Evolutionary conservation across 2,797 vertebrate species (phyloP), one percentile per base, ranked within the genome.

Genomic region (Naso thynnoides): DNA sequence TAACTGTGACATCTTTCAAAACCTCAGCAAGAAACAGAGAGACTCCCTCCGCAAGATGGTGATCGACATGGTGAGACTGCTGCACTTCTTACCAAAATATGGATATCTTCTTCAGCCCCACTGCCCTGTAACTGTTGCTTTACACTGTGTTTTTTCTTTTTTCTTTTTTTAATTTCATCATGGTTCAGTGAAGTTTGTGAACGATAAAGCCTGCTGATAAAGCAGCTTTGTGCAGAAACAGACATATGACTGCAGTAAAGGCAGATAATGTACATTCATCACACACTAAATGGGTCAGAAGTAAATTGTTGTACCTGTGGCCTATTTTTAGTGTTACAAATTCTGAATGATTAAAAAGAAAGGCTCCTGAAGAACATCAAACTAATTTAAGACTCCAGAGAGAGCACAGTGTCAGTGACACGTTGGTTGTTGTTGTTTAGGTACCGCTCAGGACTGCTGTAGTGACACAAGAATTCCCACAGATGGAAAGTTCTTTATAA

Each of bases 1-100:
- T 23, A 96, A 97, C 91, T 98, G 97, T 1, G 95, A 97, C 91
- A 97, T 97, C 90, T 98, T 98, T 90, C 95, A 96, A 78, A 97
- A 96, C 91, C 94, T 98, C 65, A 95, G 91, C 90, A 95, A 95
- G 91, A 97, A 96, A 80, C 96, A 97, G 88, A 88, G 90, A 58
- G 96, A 96, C 74, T 95, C 92, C 0, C 93, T 98, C n/a, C 95
- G 96, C 44, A 97, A 97, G 89, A 97, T 98, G 96, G 96, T 93
- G 81, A 98, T 98, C 0, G 97, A 98, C 87, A 98, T 98, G 96
- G 96, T 97, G 78, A 92, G 94, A 56, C 44, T 0, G 18, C 52
- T 42, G 16, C 57, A 19, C 21, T 21, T 76, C 27, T 27, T 54
- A 38, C 36, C 0, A 0, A 42, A 16, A 8, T 14, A 9, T 23